Conservation (phyloP, 2,888 invertebrate species). For the Drosophila paracracens region DNA sequence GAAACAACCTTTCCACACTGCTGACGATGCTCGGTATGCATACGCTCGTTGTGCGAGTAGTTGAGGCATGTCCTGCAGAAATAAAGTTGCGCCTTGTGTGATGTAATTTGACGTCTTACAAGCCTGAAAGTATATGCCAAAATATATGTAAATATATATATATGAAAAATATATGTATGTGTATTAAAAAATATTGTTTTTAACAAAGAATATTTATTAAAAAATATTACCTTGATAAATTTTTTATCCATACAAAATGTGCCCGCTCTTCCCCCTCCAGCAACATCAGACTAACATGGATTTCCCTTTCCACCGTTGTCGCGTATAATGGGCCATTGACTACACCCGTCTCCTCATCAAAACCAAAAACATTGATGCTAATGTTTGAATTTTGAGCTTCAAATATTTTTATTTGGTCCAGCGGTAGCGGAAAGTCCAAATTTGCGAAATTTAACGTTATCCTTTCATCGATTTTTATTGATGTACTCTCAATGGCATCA, state of each 20-base stretch:
- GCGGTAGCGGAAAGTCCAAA: neutral
- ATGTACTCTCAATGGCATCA: neutral
- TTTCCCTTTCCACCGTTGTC: neutral
- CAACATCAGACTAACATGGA: neutral
- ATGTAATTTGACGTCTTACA: neutral
- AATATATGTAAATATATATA: neutral
- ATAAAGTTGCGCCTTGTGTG: rapidly evolving
- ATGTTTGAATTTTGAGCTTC: too few relatives aligned
- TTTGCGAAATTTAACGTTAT: rapidly evolving
- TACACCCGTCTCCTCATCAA: neutral
- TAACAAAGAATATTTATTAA: too few relatives aligned
- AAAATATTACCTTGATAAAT: neutral
- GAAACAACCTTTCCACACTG: too few relatives aligned
- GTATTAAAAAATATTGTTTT: too few relatives aligned
- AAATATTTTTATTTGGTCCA: too few relatives aligned
- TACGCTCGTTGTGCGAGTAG: too few relatives aligned
- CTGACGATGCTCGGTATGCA: too few relatives aligned
- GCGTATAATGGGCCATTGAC: neutral
- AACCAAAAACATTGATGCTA: too few relatives aligned
- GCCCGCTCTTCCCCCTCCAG: neutral
- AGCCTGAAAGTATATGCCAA: neutral
- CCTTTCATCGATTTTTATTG: neutral
- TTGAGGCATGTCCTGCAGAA: too few relatives aligned
- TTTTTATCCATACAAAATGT: neutral
- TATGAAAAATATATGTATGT: too few relatives aligned